Evolutionary conservation across 2,797 vertebrate genomes (phyloP).

Genomic region (Arctocebus calabarensis): DNA sequence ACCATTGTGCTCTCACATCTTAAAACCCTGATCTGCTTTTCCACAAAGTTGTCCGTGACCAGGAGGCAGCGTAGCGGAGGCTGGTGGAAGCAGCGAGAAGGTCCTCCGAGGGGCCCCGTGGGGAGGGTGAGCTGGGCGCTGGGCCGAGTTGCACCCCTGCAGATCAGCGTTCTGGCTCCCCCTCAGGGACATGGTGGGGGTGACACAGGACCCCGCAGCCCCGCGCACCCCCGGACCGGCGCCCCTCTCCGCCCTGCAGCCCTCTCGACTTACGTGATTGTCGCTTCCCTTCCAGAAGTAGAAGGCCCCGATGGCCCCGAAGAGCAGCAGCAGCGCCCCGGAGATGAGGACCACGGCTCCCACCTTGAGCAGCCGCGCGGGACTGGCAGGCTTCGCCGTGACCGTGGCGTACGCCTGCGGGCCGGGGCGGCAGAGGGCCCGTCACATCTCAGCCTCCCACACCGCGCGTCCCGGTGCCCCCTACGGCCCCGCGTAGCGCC

Average conservation of each 20-base stretch:
- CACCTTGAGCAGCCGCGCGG: slow-evolving; percentile 90
- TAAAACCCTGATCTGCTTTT: background rate
- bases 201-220: background rate
- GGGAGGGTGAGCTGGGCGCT: too few relatives aligned
- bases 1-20: background rate
- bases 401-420: slow-evolving; percentile 90
- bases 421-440: background rate
- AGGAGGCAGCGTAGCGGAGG: background rate
- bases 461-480: too few relatives aligned
- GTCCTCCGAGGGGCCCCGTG: fast-evolving
- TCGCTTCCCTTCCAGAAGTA: slow-evolving; percentile 95
- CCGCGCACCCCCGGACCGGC: background rate
- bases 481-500: background rate
- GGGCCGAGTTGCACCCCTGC: background rate
- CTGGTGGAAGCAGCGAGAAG: background rate
- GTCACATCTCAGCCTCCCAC: background rate
- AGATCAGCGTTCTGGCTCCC: background rate
- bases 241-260: background rate
- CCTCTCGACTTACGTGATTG: slow-evolving; percentile 91
- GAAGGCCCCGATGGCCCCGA: slow-evolving; percentile 93
- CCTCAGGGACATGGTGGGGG: background rate
- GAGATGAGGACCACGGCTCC: slow-evolving; percentile 90
- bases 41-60: background rate
- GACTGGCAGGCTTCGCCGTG: slow-evolving; percentile 86
- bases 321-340: slow-evolving; percentile 91